These are phyloP conservation scores for Parnassius apollo DNA, from an alignment of 2,888 invertebrate genomes.

Conservation along the genomic window DNA sequence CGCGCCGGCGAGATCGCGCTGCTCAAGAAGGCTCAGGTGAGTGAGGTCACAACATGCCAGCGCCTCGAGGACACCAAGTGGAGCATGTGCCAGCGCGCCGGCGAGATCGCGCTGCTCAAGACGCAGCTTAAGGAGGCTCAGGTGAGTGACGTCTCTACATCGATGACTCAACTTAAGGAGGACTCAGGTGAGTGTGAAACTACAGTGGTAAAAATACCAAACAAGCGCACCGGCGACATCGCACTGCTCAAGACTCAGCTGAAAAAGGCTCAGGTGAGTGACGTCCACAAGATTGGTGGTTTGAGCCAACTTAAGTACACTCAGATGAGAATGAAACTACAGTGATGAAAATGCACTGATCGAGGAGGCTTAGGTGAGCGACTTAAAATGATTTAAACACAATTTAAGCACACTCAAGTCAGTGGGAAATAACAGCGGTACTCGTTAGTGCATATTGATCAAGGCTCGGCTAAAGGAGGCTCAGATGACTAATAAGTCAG, in stretches of 20 bases:
- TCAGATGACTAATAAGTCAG: constrained; percentile 58
- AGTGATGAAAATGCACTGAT: constrained; percentile 71
- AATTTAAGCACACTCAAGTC: constrained; percentile 86
- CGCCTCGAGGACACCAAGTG: constrained; percentile 81
- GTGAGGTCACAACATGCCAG: neutral
- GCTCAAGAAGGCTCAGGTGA: constrained; percentile 85
- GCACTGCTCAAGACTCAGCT: too few relatives aligned
- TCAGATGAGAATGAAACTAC: constrained; percentile 68
- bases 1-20: constrained; percentile 89
- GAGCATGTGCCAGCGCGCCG: constrained; percentile 77
- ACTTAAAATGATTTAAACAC: too few relatives aligned
- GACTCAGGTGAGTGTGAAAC: too few relatives aligned
- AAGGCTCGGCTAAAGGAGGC: constrained; percentile 90
- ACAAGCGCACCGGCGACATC: too few relatives aligned
- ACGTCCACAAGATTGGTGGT: too few relatives aligned
- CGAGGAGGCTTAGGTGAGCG: constrained; percentile 51
- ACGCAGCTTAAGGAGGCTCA: constrained; percentile 53
- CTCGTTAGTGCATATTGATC: constrained; percentile 84
- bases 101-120: constrained; percentile 81
- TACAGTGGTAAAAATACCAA: too few relatives aligned
- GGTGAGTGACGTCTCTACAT: constrained; percentile 42
- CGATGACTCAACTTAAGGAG: too few relatives aligned
- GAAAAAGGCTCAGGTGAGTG: too few relatives aligned
- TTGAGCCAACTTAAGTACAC: constrained; percentile 75
- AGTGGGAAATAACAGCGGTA: constrained; percentile 86